phyloP scores from a whole-genome alignment of 2,888 invertebrate species.

The Acheta domesticus region DNA sequence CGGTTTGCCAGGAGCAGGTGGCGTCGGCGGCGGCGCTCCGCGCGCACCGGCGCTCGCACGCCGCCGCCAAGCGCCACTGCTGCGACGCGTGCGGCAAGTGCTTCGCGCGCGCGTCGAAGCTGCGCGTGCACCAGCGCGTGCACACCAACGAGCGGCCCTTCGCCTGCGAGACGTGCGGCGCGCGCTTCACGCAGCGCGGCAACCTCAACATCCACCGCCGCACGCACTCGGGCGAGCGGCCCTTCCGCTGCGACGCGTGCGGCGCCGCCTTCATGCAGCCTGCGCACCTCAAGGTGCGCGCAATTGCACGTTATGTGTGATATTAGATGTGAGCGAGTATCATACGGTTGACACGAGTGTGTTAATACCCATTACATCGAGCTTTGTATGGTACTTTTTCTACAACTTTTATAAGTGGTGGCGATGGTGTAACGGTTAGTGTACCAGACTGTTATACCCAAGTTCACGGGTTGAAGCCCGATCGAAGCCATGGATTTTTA shows the following conservation, averaged over 20 bases:
- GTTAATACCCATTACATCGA: no score
- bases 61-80: background rate
- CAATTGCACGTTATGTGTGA: no score
- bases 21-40: background rate
- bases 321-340: no score
- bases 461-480: no score
- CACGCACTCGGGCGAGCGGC: background rate
- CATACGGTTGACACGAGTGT: no score
- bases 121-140: background rate
- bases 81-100: slow-evolving; percentile 6
- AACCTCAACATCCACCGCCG: background rate
- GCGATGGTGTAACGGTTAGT: no score
- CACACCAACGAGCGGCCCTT: background rate
- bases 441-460: no score
- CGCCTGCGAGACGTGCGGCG: background rate
- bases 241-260: slow-evolving; percentile 1
- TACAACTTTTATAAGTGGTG: no score
- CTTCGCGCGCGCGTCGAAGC: background rate
- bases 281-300: background rate
- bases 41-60: background rate
- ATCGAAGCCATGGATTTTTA: no score
- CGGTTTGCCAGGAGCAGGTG: background rate
- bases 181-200: background rate
- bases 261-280: slow-evolving; percentile 18
- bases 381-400: no score